Evolutionary conservation across 2,888 invertebrate species (phyloP), one percentile per base, ranked within the genome.

Genomic region (Drosophila prolongata): DNA sequence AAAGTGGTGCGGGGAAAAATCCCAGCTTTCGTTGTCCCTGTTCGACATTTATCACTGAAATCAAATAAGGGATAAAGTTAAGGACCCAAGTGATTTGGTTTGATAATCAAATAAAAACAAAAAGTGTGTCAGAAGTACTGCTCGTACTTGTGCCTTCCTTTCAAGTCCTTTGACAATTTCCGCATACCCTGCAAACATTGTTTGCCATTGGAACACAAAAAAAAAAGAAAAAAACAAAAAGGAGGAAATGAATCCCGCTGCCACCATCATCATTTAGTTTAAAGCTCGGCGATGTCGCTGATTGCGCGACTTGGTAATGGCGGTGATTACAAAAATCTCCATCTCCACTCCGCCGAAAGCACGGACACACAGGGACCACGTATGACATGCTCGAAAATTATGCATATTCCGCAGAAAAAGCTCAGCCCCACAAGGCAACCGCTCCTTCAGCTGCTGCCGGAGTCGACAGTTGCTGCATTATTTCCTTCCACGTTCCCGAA

Each of bases 221-320:
- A 27, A 47, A 40, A 19, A 27, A n/a, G 4, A 24, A 24, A 24
- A 53, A 19, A 27, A n/a, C 4, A 16, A 53, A 40, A 24, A 37
- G 19, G 11, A 9, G 35, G 43, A 49, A 72, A 55, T 54, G 54
- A 75, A 55, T 47, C 64, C 66, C 64, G 58, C 47, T 44, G 44
- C 67, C 64, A 56, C 50, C 46, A 47, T 64, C 69, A 56, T 52
- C 56, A 61, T 73, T 72, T 70, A 66, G 85, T 56, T 81, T 77
- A 76, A 74, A 81, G 56, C 67, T 53, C 52, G 34, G 79, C 77
- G 76, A 72, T 80, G 74, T 76, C 81, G 87, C 79, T 88, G 87
- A 89, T 89, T 86, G 77, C 80, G 76, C 75, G 79, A 83, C 75
- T 74, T 80, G 82, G 73, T 89, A 83, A 88, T 86, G 78, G 75